These are phyloP conservation scores for Entelurus aequoreus DNA, from an alignment of 2,113 vertebrate species.

Conservation along the genomic window DNA sequence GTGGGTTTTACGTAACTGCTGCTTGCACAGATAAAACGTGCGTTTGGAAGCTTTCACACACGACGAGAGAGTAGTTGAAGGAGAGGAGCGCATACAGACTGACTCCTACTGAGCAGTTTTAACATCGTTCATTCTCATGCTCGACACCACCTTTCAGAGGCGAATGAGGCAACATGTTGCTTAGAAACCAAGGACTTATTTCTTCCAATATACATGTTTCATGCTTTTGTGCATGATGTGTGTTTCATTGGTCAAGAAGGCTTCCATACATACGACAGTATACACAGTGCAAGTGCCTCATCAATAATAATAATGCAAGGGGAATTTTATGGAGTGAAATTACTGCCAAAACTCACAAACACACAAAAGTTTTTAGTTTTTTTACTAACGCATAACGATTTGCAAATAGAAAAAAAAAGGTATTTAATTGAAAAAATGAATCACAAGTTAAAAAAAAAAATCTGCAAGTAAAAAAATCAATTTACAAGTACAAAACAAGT, in stretches of 20 bases:
- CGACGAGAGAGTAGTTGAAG: constrained; percentile 24
- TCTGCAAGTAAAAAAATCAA: too few species aligned
- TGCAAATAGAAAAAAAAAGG: too few species aligned
- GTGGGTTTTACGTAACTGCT: constrained; percentile 62
- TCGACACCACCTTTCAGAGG: constrained; percentile 1
- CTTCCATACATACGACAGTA: too few species aligned
- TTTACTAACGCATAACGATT: too few species aligned
- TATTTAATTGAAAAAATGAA: too few species aligned
- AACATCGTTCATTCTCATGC: not conserved
- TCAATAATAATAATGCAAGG: too few species aligned
- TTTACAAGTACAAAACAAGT: too few species aligned
- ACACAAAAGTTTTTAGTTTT: too few species aligned
- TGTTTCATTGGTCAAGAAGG: not conserved
- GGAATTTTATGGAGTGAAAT: too few species aligned
- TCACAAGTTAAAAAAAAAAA: too few species aligned
- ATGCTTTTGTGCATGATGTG: not conserved
- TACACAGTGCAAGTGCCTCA: too few species aligned
- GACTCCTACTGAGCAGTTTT: constrained; percentile 33
- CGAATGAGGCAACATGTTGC: not conserved
- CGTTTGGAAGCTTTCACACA: constrained; percentile 31
- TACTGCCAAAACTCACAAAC: too few species aligned
- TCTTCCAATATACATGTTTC: not conserved
- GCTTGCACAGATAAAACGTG: constrained; percentile 45
- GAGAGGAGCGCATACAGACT: constrained; percentile 29
- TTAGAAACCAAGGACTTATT: constrained; percentile 3